A percentile compares a stretch with the other conserved stretches of the same genome.
phyloP scores from a whole-genome alignment of 2,888 invertebrate species.

The Biston stratarius region DNA sequence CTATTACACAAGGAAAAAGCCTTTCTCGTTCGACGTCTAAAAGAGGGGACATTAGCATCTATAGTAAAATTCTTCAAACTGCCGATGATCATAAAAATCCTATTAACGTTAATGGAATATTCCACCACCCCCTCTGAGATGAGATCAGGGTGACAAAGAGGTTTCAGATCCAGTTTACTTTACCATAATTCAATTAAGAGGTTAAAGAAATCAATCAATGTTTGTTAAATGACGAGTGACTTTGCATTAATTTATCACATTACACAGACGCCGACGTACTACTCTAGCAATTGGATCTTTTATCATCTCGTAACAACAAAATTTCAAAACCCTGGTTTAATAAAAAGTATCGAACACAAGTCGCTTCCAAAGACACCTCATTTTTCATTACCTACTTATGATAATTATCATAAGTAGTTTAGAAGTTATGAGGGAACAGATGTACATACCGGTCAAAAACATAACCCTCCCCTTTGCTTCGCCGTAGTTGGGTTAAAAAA shows the following conservation, averaged over 20 bases:
- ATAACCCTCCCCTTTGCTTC: too few species aligned
- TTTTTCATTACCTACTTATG: too few species aligned
- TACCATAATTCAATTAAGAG: neutral
- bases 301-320: too few species aligned
- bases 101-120: slow-evolving; percentile 32
- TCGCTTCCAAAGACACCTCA: too few species aligned
- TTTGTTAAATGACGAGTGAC: neutral
- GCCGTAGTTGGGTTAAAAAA: too few species aligned
- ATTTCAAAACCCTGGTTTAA: too few species aligned
- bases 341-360: too few species aligned
- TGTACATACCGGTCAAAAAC: too few species aligned
- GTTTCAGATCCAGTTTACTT: slow-evolving; percentile 3
- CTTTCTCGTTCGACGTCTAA: neutral
- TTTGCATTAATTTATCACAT: neutral
- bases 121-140: slow-evolving; percentile 14
- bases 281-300: too few species aligned
- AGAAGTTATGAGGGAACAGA: too few species aligned
- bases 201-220: neutral
- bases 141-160: neutral
- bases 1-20: neutral
- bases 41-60: slow-evolving; percentile 12
- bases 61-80: slow-evolving; percentile 28
- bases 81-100: slow-evolving; percentile 32
- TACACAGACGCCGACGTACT: neutral
- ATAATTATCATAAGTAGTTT: too few species aligned